Percentiles rank a stretch among this genome's conserved stretches.
phyloP scores from a whole-genome alignment of 2,888 invertebrate genomes.

The Drosophila suboccidentalis region DNA sequence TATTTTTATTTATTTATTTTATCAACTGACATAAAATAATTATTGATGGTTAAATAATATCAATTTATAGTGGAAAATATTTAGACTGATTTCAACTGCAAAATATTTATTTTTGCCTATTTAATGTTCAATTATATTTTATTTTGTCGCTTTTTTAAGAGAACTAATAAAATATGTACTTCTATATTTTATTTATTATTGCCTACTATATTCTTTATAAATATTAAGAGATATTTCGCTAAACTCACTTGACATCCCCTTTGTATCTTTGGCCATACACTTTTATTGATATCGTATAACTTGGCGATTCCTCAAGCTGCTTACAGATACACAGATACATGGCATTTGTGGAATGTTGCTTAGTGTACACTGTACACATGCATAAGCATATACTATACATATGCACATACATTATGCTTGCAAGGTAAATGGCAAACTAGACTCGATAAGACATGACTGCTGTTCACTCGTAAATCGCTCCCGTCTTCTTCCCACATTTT shows the following conservation, averaged over 20 bases:
- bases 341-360: conserved; percentile 65
- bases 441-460: conserved; percentile 72
- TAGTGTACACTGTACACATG: conserved; percentile 33
- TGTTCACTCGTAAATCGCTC: conserved; percentile 46
- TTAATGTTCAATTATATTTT: too few relatives aligned
- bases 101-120: too few relatives aligned
- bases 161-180: too few relatives aligned
- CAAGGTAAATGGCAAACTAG: conserved; percentile 68
- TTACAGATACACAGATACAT: conserved; percentile 9
- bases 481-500: conserved; percentile 4
- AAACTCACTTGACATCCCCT: conserved; percentile 13
- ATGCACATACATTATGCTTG: conserved; percentile 25
- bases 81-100: too few relatives aligned
- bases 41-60: too few relatives aligned
- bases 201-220: background rate
- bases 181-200: background rate
- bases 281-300: conserved; percentile 70
- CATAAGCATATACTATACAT: conserved; percentile 4
- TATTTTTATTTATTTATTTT: too few relatives aligned
- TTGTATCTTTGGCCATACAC: conserved; percentile 31
- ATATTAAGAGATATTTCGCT: background rate
- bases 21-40: too few relatives aligned
- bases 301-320: conserved; percentile 58
- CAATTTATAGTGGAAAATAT: too few relatives aligned
- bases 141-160: too few relatives aligned